Base-by-base conservation (phyloP, 37 sponge, comb jelly and placozoan species). In the Mnemiopsis leidyi region DNA sequence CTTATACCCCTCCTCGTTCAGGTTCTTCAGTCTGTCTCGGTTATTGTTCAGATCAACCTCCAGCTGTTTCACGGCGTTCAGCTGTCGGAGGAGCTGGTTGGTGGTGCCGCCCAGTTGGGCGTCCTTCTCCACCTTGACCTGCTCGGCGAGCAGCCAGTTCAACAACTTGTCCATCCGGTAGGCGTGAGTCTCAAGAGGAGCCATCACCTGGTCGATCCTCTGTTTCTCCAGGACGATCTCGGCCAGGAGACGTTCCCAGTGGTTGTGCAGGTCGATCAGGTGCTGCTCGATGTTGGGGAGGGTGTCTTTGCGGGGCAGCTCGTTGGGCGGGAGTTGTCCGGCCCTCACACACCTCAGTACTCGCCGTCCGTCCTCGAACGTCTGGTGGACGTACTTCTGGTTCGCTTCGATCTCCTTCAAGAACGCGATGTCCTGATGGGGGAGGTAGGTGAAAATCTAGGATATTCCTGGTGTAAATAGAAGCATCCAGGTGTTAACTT, bases 331-430 rank as follows among this genome's bases (percentile, higher is more conserved):
- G 2, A 85, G 48, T 61, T 40, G 90, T 18, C 90, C 90, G 3
- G 32, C n/a, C 61, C 39, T 85, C 28, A 85, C 90, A 85, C 90
- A 85, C 26, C 90, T 35, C 61, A 85, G 35, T 23, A 85, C 90
- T 40, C 90, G 23, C 25, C 90, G 2, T 2, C 90, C 90, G 0
- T 85, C 90, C 26, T 85, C 90, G 25, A 85, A 85, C 16, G 90
- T 85, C 36, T 85, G 90, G 90, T 85, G 90, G 25, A 85, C 90
- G 90, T 85, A 85, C 90, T 40, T 38, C 61, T 85, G 90, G 90
- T 85, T 85, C 23, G 48, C 90, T 40, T 85, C 90, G 13, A 85
- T 33, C 61, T 85, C 90, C 90, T 85, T 85, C 29, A 85, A 37
- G 90, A 85, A 85, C 16, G 40, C 90, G n/a, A 85, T 38, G 36